A percentile compares a stretch with the other conserved stretches of the same genome.
Evolutionary conservation across 2,888 invertebrate species (phyloP).

Genomic region (Notocelia uddmanniana): DNA sequence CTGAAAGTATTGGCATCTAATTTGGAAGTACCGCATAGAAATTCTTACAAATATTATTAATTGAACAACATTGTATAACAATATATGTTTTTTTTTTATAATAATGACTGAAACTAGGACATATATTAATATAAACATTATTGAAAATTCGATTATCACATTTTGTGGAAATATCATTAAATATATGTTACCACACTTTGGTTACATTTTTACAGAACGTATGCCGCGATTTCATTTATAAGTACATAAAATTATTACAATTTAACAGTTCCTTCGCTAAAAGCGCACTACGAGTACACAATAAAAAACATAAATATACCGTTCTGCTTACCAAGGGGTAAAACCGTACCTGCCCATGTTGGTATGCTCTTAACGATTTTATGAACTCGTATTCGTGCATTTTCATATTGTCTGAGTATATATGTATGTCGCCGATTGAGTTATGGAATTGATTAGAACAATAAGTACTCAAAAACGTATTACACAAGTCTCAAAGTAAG

Average conservation of each 20-base stretch:
- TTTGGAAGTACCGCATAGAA: no score
- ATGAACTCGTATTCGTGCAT: background rate
- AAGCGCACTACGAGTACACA: no score
- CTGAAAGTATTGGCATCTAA: no score
- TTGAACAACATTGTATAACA: constrained; percentile 66
- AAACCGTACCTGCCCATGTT: background rate
- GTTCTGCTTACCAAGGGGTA: no score
- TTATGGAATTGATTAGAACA: background rate
- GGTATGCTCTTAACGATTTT: background rate
- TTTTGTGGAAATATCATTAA: constrained; percentile 59
- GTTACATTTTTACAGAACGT: constrained; percentile 55
- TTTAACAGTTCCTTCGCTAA: constrained; percentile 4
- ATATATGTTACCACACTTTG: constrained; percentile 60
- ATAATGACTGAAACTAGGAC: constrained; percentile 73
- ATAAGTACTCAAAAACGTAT: no score
- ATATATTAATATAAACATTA: constrained; percentile 43
- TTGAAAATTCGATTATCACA: constrained; percentile 44
- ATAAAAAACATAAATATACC: no score
- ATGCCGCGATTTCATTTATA: background rate
- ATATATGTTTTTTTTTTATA: constrained; percentile 53
- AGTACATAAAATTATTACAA: background rate
- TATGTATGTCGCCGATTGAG: no score
- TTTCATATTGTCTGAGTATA: background rate
- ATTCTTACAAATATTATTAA: constrained; percentile 63
- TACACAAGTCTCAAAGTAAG: background rate